These are phyloP conservation scores for Lasioglossum villosulum DNA, from an alignment of 2,888 invertebrate species.

Conservation along the genomic window DNA sequence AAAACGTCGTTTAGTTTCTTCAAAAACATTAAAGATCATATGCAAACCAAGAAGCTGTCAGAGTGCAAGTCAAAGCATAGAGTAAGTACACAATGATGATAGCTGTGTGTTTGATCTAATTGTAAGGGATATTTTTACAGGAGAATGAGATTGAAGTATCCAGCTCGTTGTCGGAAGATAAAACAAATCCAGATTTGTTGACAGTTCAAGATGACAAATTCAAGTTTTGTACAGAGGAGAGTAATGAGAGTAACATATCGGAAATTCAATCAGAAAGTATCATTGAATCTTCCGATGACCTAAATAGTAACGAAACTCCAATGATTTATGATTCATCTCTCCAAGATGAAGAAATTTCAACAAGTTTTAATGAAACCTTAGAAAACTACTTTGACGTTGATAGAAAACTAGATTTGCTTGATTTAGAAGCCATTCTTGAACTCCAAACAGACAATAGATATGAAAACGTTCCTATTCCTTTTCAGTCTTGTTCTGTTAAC, in stretches of 20 bases:
- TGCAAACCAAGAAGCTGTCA: slow-evolving; percentile 69
- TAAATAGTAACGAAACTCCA: slow-evolving; percentile 4
- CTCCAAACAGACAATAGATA: background rate
- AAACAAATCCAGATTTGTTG: slow-evolving; percentile 17
- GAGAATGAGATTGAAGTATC: slow-evolving; percentile 42
- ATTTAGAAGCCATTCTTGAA: background rate
- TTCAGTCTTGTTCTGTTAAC: slow-evolving; percentile 11
- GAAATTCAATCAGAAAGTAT: background rate
- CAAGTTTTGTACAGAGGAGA: background rate
- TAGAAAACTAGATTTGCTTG: background rate
- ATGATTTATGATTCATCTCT: background rate
- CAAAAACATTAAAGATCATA: slow-evolving; percentile 72
- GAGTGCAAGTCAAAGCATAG: slow-evolving; percentile 72
- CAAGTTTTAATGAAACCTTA: slow-evolving; percentile 8
- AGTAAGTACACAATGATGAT: slow-evolving; percentile 57
- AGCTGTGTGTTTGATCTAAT: background rate
- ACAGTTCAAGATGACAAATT: background rate
- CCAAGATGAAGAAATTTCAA: slow-evolving; percentile 1
- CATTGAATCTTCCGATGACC: background rate
- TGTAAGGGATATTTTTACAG: slow-evolving; percentile 43
- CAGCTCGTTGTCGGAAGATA: slow-evolving; percentile 4
- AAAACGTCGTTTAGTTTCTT: slow-evolving; percentile 69
- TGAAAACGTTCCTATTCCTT: background rate
- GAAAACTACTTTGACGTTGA: slow-evolving; percentile 9
- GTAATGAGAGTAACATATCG: background rate